phyloP scores from a whole-genome alignment of 2,113 vertebrate species.

The Rhinolophus ferrumequinum region DNA sequence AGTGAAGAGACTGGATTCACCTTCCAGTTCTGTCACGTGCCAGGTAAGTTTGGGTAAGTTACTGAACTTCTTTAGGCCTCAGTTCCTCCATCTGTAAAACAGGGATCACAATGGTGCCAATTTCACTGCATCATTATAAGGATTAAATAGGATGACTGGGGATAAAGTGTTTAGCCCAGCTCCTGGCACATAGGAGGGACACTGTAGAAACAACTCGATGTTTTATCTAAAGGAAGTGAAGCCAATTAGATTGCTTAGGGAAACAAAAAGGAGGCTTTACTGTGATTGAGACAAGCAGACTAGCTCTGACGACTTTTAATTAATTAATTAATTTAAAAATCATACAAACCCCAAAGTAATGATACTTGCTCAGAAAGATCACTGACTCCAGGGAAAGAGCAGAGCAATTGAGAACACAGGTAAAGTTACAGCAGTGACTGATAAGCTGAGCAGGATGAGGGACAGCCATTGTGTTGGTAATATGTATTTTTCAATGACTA shows the following conservation, averaged over 20 bases:
- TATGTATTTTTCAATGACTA: background rate
- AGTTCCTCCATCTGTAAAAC: slow-evolving; percentile 12
- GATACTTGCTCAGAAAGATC: slow-evolving; percentile 30
- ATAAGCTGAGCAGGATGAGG: background rate
- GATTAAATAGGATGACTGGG: background rate
- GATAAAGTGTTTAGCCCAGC: background rate
- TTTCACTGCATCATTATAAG: background rate
- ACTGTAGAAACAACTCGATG: background rate
- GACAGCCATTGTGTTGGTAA: background rate
- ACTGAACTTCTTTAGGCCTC: background rate
- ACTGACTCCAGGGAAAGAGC: background rate
- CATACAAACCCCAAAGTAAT: background rate
- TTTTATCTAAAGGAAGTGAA: background rate
- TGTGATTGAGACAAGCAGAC: background rate
- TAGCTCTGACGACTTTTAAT: slow-evolving; percentile 16
- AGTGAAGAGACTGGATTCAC: slow-evolving; percentile 33
- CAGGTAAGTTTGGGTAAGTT: background rate
- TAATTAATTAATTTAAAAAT: slow-evolving; percentile 18
- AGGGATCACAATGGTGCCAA: background rate
- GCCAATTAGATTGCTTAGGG: background rate
- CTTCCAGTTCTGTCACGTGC: background rate
- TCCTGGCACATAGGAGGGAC: background rate
- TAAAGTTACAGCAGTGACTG: background rate
- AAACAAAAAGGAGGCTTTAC: background rate
- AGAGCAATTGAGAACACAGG: background rate